phyloP scores from a whole-genome alignment of 2,888 invertebrate species.

The Limulus polyphemus region DNA sequence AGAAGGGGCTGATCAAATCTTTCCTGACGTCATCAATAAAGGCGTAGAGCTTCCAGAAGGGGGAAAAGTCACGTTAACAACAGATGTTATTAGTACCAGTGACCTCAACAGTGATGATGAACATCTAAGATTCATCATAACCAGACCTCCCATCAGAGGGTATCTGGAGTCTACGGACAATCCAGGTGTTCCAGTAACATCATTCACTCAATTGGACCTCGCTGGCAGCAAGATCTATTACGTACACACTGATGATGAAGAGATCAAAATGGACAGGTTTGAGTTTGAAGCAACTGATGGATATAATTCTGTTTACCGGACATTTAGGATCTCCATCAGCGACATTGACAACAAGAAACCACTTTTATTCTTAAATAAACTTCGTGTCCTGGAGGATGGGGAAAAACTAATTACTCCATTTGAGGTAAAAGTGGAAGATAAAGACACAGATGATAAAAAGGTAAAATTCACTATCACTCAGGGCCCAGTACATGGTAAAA shows the following conservation, averaged over 20 bases:
- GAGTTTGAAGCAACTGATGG: constrained; percentile 38
- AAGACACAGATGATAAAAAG: constrained; percentile 32
- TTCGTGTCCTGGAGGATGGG: constrained; percentile 34
- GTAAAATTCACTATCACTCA: constrained; percentile 33
- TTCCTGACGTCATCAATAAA: constrained; percentile 34
- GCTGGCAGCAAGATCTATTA: constrained; percentile 37
- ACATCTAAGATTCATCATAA: constrained; percentile 33
- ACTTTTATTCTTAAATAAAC: constrained; percentile 32
- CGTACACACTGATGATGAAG: constrained; percentile 34
- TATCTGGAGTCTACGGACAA: constrained; percentile 33
- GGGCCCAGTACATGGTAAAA: constrained; percentile 34
- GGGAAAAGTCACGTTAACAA: constrained; percentile 33
- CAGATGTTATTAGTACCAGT: constrained; percentile 34
- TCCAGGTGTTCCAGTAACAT: constrained; percentile 31
- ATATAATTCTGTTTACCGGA: constrained; percentile 31
- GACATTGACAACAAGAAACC: constrained; percentile 37
- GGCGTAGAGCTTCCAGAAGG: constrained; percentile 36
- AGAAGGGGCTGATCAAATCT: constrained; percentile 33
- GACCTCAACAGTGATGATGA: constrained; percentile 35
- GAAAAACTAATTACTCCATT: constrained; percentile 35
- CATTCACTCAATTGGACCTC: constrained; percentile 36
- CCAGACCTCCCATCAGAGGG: constrained; percentile 34
- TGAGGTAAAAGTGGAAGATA: constrained; percentile 35
- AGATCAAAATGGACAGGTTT: constrained; percentile 36
- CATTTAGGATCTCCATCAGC: constrained; percentile 35